These are phyloP conservation scores for Lytechinus variegatus DNA, from an alignment of 35 echinoderm and acorn worm genomes.

Conservation along the genomic window DNA sequence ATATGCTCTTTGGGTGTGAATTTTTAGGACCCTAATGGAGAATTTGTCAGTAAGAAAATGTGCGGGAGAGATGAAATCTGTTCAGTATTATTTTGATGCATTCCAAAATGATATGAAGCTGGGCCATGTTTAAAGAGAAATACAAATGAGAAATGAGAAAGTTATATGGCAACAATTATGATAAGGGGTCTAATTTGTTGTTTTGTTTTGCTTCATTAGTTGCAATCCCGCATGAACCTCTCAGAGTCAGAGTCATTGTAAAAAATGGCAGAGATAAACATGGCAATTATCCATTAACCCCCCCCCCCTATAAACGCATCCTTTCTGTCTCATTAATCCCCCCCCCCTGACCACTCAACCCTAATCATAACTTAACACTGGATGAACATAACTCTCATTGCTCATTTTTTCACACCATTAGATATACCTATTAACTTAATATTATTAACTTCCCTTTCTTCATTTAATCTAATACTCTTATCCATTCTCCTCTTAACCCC, in stretches of 20 bases:
- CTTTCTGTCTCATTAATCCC: not conserved
- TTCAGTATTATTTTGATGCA: not conserved
- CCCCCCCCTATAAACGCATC: not conserved
- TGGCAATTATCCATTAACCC: not conserved
- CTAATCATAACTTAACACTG: not conserved
- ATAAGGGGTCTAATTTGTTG: not conserved
- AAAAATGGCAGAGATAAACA: constrained; percentile 3
- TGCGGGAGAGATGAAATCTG: not conserved
- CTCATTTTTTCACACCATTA: not conserved
- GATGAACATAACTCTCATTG: not conserved
- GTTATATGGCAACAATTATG: not conserved
- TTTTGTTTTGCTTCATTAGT: not conserved
- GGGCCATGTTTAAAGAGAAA: not conserved
- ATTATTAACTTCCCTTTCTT: not conserved
- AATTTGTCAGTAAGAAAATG: not conserved
- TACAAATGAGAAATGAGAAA: not conserved
- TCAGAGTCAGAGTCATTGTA: not conserved
- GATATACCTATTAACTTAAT: too few relatives aligned
- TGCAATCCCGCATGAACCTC: not conserved
- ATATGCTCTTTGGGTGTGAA: not conserved
- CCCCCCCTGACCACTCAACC: not conserved
- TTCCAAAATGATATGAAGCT: not conserved
- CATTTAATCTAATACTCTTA: not conserved
- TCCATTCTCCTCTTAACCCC: not conserved
- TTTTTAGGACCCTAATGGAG: not conserved